These are phyloP conservation scores for Coelopa frigida DNA, from an alignment of 1,140 invertebrate species.

Conservation along the genomic window DNA sequence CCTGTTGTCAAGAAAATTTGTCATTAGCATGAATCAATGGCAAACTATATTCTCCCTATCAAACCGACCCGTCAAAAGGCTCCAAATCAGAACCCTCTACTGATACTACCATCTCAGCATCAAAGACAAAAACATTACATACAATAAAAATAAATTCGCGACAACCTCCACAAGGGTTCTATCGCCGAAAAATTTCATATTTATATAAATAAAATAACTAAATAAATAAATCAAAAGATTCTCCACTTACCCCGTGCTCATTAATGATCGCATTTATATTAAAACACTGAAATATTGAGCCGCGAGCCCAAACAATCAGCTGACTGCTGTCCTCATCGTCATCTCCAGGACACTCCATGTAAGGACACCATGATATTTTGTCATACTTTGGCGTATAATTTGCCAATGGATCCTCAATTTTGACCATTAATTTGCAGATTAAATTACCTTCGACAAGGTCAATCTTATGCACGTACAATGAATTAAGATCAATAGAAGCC, in stretches of 20 bases:
- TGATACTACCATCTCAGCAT: no score
- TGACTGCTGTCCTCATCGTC: conserved; percentile 71
- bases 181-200: conserved; percentile 1
- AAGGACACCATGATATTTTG: conserved; percentile 84
- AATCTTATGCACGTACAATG: conserved; percentile 73
- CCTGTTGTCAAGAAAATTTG: no score
- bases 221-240: background rate
- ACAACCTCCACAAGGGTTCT: no score
- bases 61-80: no score
- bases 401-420: conserved; percentile 44
- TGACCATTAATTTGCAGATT: conserved; percentile 50
- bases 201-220: background rate
- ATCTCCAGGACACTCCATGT: conserved; percentile 58
- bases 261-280: conserved; percentile 32
- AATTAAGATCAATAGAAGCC: conserved; percentile 76
- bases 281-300: conserved; percentile 49
- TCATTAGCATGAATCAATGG: background rate
- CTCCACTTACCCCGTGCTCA: conserved; percentile 33
- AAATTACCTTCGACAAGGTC: conserved; percentile 55
- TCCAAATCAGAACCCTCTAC: no score
- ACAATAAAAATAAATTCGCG: no score
- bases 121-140: no score
- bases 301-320: conserved; percentile 73
- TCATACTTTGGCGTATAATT: conserved; percentile 39
- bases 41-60: no score